phyloP scores from a whole-genome alignment of 2,113 vertebrate genomes.

The Nibea coibor region DNA sequence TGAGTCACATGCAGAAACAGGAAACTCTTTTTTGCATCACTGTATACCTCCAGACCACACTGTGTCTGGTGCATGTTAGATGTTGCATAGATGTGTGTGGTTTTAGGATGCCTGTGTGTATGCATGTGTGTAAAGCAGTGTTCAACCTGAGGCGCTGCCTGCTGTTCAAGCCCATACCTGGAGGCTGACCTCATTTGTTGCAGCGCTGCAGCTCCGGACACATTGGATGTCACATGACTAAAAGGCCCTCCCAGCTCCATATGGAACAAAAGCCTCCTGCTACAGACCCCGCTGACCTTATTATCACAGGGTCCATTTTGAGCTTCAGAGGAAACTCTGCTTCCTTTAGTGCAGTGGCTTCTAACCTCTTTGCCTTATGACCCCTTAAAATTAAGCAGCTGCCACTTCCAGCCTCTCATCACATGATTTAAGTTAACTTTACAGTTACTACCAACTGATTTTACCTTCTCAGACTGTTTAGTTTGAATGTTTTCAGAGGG shows the following conservation, averaged over 20 bases:
- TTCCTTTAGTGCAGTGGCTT: conserved; percentile 10
- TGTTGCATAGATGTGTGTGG: conserved; percentile 24
- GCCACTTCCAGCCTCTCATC: neutral
- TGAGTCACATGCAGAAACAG: conserved; percentile 60
- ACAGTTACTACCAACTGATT: neutral
- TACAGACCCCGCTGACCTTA: conserved; percentile 39
- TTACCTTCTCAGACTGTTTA: neutral
- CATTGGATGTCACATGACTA: conserved; percentile 71
- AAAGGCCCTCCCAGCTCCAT: conserved; percentile 40
- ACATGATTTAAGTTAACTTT: neutral
- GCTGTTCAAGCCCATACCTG: conserved; percentile 73
- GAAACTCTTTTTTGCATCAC: conserved; percentile 69
- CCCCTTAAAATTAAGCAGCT: neutral
- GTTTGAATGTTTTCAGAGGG: neutral
- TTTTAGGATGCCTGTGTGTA: conserved; percentile 22
- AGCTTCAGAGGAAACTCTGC: conserved; percentile 4
- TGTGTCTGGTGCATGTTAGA: conserved; percentile 12
- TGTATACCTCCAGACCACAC: conserved; percentile 54
- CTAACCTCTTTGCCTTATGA: neutral
- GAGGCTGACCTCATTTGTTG: conserved; percentile 79
- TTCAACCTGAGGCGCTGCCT: conserved; percentile 66
- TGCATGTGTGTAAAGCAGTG: conserved; percentile 30
- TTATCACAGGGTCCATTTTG: conserved; percentile 30
- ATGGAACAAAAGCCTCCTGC: conserved; percentile 52
- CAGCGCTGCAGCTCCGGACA: conserved; percentile 62